Percentiles rank a stretch among this genome's conserved stretches.
These are phyloP conservation scores for Acestrorhynchus altus DNA, from an alignment of 2,797 vertebrate species.

Conservation along the genomic window DNA sequence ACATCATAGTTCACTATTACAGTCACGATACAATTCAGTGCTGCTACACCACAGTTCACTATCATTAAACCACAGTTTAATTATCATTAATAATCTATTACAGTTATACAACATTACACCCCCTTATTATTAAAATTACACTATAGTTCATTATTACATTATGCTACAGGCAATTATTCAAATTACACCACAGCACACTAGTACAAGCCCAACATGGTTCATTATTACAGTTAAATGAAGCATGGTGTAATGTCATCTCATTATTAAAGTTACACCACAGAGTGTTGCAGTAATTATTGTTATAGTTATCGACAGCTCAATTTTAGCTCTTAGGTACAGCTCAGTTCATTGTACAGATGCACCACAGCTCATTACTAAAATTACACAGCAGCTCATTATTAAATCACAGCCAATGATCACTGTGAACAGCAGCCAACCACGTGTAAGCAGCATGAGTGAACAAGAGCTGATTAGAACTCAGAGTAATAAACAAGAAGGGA, in stretches of 20 bases:
- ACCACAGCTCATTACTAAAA: neutral
- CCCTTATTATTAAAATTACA: no score
- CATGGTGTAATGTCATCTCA: neutral
- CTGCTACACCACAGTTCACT: neutral
- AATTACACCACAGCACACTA: neutral
- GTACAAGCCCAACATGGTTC: conserved; percentile 3
- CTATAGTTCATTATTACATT: neutral
- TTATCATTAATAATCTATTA: no score
- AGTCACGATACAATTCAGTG: neutral
- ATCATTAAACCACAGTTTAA: no score
- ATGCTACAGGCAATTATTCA: neutral
- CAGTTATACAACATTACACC: no score
- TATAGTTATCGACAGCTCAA: no score
- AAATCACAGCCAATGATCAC: conserved; percentile 23
- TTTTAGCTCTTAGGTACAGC: no score
- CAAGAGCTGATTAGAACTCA: neutral
- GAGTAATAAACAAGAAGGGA: neutral
- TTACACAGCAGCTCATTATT: neutral
- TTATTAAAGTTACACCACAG: conserved; percentile 27
- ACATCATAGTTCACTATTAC: neutral
- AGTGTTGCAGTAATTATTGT: neutral
- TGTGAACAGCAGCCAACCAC: neutral
- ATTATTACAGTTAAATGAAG: neutral
- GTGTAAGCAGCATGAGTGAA: no score
- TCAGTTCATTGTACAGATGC: neutral